These are phyloP conservation scores for Acanthisitta chloris DNA, from an alignment of 2,113 vertebrate species.

Conservation along the genomic window DNA sequence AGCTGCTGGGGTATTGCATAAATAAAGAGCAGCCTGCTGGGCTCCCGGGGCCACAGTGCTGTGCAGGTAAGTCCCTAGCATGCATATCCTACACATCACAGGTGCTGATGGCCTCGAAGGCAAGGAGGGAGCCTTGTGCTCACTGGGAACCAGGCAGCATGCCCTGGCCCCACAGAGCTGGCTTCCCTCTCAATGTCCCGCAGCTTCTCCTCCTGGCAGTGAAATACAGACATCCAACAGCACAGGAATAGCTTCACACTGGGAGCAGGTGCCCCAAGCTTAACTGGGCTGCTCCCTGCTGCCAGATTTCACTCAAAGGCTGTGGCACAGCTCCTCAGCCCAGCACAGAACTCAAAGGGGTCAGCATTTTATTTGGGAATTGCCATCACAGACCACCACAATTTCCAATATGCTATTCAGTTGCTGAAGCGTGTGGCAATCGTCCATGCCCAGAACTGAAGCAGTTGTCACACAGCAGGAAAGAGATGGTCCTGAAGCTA, in stretches of 20 bases:
- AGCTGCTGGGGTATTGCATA: background rate
- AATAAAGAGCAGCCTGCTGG: background rate
- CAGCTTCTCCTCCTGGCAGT: background rate
- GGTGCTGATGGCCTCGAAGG: background rate
- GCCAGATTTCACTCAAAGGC: background rate
- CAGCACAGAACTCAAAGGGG: background rate
- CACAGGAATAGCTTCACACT: background rate
- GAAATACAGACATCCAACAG: background rate
- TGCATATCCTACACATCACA: background rate
- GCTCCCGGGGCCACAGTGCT: fast-evolving
- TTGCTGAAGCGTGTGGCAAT: background rate
- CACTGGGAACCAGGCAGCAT: background rate
- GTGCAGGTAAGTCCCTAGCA: background rate
- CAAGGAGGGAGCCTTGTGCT: fast-evolving
- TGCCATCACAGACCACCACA: fast-evolving
- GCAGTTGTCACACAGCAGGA: background rate
- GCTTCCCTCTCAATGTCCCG: background rate
- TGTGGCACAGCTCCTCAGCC: background rate
- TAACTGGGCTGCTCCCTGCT: background rate
- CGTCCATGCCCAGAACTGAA: background rate
- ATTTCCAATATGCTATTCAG: background rate
- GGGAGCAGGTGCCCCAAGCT: background rate
- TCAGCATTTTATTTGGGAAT: background rate
- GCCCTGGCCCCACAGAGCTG: background rate
- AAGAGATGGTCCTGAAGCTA: background rate